These are phyloP conservation scores for Cuculus canorus DNA, from an alignment of 2,797 vertebrate genomes.

Conservation along the genomic window DNA sequence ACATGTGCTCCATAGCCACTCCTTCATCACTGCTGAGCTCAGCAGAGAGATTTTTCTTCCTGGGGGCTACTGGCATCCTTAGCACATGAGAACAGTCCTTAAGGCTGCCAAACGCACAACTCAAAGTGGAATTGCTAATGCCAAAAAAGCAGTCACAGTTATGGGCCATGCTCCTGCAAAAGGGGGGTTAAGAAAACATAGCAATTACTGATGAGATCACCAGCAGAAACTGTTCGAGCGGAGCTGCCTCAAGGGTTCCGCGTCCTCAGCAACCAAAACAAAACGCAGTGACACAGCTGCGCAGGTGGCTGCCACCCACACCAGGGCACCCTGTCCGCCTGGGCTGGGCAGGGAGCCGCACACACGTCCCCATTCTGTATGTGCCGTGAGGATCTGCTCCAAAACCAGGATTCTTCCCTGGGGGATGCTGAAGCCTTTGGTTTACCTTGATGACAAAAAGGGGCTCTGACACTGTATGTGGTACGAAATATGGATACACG, in stretches of 20 bases:
- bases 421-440: rapidly evolving
- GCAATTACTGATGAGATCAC: background rate
- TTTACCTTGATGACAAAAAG: rapidly evolving
- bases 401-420: background rate
- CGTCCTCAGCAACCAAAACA: background rate
- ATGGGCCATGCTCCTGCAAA: background rate
- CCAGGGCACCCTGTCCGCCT: background rate
- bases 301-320: background rate
- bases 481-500: rapidly evolving
- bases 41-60: background rate
- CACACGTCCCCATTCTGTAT: rapidly evolving
- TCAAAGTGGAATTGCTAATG: rapidly evolving
- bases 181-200: background rate
- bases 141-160: background rate
- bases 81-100: background rate
- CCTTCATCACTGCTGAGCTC: background rate
- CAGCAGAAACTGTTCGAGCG: background rate
- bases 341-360: rapidly evolving
- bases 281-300: rapidly evolving
- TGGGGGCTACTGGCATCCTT: background rate
- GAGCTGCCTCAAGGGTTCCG: background rate
- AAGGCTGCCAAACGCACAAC: background rate
- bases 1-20: background rate
- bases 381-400: background rate
- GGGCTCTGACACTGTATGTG: rapidly evolving